These are phyloP conservation scores for Chironomus riparius DNA, from an alignment of 2,888 invertebrate genomes.

Conservation along the genomic window DNA sequence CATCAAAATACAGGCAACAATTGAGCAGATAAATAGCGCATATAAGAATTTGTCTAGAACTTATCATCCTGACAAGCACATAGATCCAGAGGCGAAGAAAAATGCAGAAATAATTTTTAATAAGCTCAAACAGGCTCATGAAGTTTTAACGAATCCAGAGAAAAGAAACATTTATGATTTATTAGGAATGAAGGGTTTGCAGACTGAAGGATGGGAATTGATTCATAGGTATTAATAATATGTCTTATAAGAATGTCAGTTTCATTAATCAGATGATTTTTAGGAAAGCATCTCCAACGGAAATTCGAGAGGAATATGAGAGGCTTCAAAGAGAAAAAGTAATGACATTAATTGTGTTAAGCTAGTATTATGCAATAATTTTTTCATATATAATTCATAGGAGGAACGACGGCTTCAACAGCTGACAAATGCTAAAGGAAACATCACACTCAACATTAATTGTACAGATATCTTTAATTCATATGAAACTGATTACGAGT, in stretches of 20 bases:
- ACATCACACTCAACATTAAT: conserved; percentile 77
- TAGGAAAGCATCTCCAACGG: conserved; percentile 83
- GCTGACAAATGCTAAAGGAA: conserved; percentile 85
- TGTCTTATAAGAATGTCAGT: background rate
- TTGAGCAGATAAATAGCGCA: conserved; percentile 87
- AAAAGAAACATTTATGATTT: conserved; percentile 92
- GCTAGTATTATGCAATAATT: background rate
- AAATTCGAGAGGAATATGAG: conserved; percentile 96
- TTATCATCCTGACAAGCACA: conserved; percentile 96
- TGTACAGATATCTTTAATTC: conserved; percentile 86
- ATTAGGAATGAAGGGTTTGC: conserved; percentile 77
- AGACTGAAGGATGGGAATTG: conserved; percentile 93
- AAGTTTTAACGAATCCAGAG: conserved; percentile 89
- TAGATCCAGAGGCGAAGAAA: conserved; percentile 68
- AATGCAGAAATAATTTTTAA: conserved; percentile 90
- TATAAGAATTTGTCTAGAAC: conserved; percentile 84
- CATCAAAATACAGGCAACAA: conserved; percentile 59
- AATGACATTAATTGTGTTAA: background rate
- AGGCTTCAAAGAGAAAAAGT: conserved; percentile 64
- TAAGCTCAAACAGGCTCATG: conserved; percentile 87
- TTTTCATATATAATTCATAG: background rate
- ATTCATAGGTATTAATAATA: conserved; percentile 42
- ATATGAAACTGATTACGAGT: conserved; percentile 57
- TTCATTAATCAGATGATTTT: conserved; percentile 39
- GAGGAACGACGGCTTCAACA: conserved; percentile 83